Conservation (phyloP, 64 coral and sea anemone species). For the Pocillopora verrucosa region DNA sequence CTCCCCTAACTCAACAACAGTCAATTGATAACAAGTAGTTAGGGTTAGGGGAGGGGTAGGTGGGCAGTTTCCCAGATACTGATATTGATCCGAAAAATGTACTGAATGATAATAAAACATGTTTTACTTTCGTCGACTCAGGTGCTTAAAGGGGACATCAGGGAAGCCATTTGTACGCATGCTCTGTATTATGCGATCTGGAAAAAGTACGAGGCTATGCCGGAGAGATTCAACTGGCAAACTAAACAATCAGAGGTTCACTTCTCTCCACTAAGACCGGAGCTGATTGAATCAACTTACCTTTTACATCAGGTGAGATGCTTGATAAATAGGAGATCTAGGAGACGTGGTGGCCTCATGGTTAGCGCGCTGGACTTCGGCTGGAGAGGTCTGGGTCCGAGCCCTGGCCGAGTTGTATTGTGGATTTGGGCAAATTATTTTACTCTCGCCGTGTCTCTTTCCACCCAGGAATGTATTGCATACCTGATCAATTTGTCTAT, state of each 20-base stretch:
- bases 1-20: no score
- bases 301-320: slow-evolving; percentile 79
- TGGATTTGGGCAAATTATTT: no score
- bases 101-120: neutral
- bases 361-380: no score
- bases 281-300: slow-evolving; percentile 86
- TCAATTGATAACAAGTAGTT: no score
- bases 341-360: no score
- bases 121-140: neutral
- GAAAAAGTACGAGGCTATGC: slow-evolving; percentile 92
- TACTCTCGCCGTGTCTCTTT: no score
- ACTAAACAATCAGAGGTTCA: slow-evolving; percentile 74
- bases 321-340: no score
- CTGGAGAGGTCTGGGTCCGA: no score
- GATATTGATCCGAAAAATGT: no score
- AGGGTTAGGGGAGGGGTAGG: no score
- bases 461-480: neutral
- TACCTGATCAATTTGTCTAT: neutral
- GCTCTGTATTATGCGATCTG: slow-evolving; percentile 91
- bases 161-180: slow-evolving; percentile 94
- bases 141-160: slow-evolving; percentile 97
- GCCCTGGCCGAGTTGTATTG: no score
- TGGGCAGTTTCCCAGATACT: no score
- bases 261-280: slow-evolving; percentile 92
- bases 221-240: slow-evolving; percentile 96